Evolutionary conservation across 2,888 invertebrate species (phyloP).

Genomic region (Punctoribates punctum): DNA sequence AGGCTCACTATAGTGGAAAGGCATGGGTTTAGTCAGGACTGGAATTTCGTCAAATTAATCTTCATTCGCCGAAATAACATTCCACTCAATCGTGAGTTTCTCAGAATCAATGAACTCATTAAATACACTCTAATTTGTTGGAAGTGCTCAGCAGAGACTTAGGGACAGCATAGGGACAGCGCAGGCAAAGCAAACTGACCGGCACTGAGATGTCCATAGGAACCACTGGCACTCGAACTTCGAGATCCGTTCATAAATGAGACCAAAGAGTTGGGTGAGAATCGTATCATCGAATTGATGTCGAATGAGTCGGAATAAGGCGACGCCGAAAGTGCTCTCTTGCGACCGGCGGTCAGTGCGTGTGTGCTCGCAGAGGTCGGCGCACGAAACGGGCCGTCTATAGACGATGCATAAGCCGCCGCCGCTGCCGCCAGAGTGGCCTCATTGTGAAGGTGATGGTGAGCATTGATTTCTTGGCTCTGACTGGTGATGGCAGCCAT

Average conservation of each 20-base stretch:
- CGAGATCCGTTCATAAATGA: constrained; percentile 76
- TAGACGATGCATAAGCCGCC: constrained; percentile 37
- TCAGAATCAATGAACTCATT: too few relatives aligned
- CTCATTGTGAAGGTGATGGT: constrained; percentile 23
- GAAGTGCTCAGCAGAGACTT: background rate
- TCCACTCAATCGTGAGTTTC: too few relatives aligned
- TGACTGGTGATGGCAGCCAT: constrained; percentile 35
- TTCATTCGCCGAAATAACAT: too few relatives aligned
- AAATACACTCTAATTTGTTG: too few relatives aligned
- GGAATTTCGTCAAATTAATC: too few relatives aligned
- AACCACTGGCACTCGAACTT: constrained; percentile 84
- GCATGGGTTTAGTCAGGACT: too few relatives aligned
- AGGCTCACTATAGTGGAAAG: too few relatives aligned
- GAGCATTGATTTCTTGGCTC: constrained; percentile 13
- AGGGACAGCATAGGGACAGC: background rate
- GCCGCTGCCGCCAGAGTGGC: constrained; percentile 24
- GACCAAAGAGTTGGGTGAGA: constrained; percentile 82
- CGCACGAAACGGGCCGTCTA: constrained; percentile 26
- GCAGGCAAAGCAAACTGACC: constrained; percentile 61
- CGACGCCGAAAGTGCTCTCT: constrained; percentile 81
- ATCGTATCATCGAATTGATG: constrained; percentile 90
- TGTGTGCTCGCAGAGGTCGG: constrained; percentile 28
- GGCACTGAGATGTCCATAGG: constrained; percentile 93
- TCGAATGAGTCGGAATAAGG: constrained; percentile 92
- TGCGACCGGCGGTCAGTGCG: constrained; percentile 60